A percentile compares a stretch with the other conserved stretches of the same genome.
These are phyloP conservation scores for Eremobia ochroleuca DNA, from an alignment of 2,888 invertebrate genomes.

Conservation along the genomic window DNA sequence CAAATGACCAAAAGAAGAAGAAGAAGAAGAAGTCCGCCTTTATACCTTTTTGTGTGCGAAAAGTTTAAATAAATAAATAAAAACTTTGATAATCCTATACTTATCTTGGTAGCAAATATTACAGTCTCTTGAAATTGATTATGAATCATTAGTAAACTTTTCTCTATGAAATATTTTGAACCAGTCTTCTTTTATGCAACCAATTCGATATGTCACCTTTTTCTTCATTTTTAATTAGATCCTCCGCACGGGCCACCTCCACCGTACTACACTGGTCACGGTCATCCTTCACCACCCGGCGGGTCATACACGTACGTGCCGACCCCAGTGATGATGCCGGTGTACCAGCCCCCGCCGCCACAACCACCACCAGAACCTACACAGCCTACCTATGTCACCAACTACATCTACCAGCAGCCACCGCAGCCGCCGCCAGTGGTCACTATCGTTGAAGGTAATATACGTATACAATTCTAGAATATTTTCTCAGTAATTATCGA, in stretches of 20 bases:
- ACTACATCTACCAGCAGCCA: conserved; percentile 79
- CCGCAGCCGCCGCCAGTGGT: conserved; percentile 68
- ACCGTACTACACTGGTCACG: conserved; percentile 50
- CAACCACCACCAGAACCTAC: conserved; percentile 69
- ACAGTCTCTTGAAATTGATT: not conserved
- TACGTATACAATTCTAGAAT: not conserved
- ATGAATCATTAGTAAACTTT: conserved; percentile 3
- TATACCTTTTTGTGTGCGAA: too few relatives aligned
- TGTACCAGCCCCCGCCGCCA: conserved; percentile 78
- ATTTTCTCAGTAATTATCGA: not conserved
- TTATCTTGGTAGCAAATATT: not conserved
- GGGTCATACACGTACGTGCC: conserved; percentile 78
- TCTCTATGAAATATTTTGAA: not conserved
- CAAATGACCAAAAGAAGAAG: too few relatives aligned
- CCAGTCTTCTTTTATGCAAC: not conserved
- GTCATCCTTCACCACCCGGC: conserved; percentile 68
- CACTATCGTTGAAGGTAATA: conserved; percentile 65
- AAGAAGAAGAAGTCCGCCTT: too few relatives aligned
- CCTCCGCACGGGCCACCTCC: conserved; percentile 74
- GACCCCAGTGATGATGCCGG: conserved; percentile 83
- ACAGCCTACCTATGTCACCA: conserved; percentile 80
- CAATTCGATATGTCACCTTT: not conserved
- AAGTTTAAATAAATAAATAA: too few relatives aligned
- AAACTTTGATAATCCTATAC: not conserved
- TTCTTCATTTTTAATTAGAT: conserved; percentile 67